These are phyloP conservation scores for Chrosomus eos DNA, from an alignment of 2,797 vertebrate species.

Conservation along the genomic window DNA sequence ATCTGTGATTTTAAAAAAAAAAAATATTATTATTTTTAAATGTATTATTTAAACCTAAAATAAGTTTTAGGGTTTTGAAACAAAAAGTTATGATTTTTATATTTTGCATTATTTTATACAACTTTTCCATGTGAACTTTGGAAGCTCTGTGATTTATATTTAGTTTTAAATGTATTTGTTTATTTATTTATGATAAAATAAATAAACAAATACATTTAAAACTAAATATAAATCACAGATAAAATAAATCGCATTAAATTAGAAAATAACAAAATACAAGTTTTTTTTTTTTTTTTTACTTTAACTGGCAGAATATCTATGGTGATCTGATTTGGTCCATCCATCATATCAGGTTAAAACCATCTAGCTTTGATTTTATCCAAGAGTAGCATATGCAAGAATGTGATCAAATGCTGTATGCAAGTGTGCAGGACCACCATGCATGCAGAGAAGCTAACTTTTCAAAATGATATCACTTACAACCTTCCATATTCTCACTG, in stretches of 20 bases:
- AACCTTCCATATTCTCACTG: conserved; percentile 3
- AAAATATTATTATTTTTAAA: too few species aligned
- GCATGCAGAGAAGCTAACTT: not conserved
- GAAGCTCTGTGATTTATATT: not conserved
- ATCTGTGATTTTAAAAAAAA: not conserved
- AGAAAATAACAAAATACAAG: not conserved
- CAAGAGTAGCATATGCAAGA: not conserved
- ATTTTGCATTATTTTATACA: too few species aligned
- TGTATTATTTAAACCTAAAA: not conserved
- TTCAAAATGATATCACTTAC: not conserved
- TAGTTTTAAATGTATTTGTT: too few species aligned
- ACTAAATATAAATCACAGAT: too few species aligned
- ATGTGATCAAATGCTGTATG: not conserved
- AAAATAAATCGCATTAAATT: not conserved
- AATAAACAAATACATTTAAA: too few species aligned
- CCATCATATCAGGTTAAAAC: not conserved
- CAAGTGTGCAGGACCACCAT: not conserved
- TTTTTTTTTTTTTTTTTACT: too few species aligned
- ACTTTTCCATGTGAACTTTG: not conserved
- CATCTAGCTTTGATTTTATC: not conserved
- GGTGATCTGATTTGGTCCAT: not conserved
- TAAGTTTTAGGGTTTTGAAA: not conserved
- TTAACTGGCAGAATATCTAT: not conserved
- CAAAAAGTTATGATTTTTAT: too few species aligned
- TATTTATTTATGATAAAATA: not conserved